A percentile compares a stretch with the other conserved stretches of the same genome.
phyloP scores from a whole-genome alignment of 2,113 vertebrate genomes.

The Heptranchias perlo region DNA sequence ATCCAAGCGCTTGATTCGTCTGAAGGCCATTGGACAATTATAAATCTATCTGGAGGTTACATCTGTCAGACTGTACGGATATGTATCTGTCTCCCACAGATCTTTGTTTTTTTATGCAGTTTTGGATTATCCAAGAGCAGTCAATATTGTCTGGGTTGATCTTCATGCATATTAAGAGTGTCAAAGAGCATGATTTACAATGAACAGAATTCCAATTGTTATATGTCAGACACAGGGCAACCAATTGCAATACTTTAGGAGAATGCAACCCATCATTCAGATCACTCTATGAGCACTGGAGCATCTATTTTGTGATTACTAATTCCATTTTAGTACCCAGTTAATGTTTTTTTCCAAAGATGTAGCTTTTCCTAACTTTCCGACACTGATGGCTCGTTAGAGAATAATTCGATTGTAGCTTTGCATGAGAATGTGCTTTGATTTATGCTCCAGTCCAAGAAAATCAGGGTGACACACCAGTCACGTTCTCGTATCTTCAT shows the following conservation, averaged over 20 bases:
- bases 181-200: not conserved
- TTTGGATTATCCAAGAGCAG: not conserved
- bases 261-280: not conserved
- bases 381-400: not conserved
- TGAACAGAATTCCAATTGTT: not conserved
- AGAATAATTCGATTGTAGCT: not conserved
- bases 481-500: not conserved
- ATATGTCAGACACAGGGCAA: not conserved
- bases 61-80: not conserved
- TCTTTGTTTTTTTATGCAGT: not conserved
- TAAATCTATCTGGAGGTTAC: not conserved
- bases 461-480: not conserved
- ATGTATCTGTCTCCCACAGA: not conserved
- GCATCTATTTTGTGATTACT: not conserved
- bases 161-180: not conserved
- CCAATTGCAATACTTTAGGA: not conserved
- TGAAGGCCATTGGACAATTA: not conserved
- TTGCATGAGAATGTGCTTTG: not conserved
- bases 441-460: not conserved
- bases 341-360: not conserved
- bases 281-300: not conserved
- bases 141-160: not conserved
- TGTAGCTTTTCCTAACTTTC: not conserved
- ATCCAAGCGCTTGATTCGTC: not conserved
- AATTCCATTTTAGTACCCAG: not conserved